These are phyloP conservation scores for Mactromeris polynyma DNA, from an alignment of 2,888 invertebrate species.

Conservation along the genomic window DNA sequence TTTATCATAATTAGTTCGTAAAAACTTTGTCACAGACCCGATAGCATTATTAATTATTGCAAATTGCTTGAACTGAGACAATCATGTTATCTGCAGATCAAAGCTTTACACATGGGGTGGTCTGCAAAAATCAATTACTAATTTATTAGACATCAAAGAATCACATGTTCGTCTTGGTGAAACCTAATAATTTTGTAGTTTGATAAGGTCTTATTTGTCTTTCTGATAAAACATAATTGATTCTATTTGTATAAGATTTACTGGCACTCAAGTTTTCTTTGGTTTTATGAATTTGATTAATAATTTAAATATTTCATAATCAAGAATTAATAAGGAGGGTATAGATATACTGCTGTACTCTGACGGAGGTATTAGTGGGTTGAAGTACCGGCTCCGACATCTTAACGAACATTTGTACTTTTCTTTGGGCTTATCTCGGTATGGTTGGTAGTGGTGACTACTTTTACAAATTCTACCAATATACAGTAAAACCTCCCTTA, in stretches of 20 bases:
- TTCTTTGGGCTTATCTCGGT: too few relatives aligned
- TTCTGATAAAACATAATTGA: slow-evolving; percentile 1
- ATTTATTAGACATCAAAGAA: slow-evolving; percentile 33
- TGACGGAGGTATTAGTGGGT: neutral
- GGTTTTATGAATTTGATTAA: neutral
- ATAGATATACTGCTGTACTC: neutral
- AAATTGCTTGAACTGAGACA: slow-evolving; percentile 5
- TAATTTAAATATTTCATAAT: neutral
- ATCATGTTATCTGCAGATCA: slow-evolving; percentile 1
- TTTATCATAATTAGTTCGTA: neutral
- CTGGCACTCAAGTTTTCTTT: neutral
- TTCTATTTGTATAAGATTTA: neutral
- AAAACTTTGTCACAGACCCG: neutral
- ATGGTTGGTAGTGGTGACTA: too few relatives aligned
- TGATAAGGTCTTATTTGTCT: neutral
- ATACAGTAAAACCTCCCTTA: too few relatives aligned
- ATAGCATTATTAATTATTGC: neutral
- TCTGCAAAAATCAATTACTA: slow-evolving; percentile 37
- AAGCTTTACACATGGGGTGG: slow-evolving; percentile 10
- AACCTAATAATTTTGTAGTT: slow-evolving; percentile 10
- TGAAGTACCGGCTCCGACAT: too few relatives aligned
- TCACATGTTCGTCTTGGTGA: neutral
- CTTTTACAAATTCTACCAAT: too few relatives aligned
- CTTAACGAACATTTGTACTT: too few relatives aligned
- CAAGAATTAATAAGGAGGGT: neutral